phyloP scores from a whole-genome alignment of 2,797 vertebrate genomes.

The Propithecus deckenii region DNA sequence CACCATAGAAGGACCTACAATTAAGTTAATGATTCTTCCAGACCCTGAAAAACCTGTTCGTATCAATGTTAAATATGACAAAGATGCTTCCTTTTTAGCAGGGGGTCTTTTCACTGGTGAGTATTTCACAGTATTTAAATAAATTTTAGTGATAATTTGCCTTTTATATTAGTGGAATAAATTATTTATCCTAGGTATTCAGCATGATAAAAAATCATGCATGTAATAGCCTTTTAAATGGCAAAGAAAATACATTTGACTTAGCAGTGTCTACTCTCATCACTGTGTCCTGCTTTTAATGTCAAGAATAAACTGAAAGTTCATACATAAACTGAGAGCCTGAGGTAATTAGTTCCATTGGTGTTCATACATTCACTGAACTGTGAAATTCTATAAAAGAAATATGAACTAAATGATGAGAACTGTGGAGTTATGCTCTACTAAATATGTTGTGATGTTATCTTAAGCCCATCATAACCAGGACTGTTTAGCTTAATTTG shows the following conservation, averaged over 20 bases:
- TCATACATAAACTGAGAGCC: neutral
- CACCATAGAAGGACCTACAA: constrained; percentile 85
- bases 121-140: constrained; percentile 60
- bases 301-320: constrained; percentile 29
- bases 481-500: constrained; percentile 13
- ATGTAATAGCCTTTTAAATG: neutral
- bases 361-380: neutral
- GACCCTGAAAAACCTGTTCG: constrained; percentile 90
- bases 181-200: constrained; percentile 17
- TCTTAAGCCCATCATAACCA: neutral
- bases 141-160: constrained; percentile 30
- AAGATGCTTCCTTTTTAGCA: constrained; percentile 84
- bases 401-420: neutral
- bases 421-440: neutral
- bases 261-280: neutral
- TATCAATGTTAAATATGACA: constrained; percentile 89
- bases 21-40: constrained; percentile 90
- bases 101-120: constrained; percentile 91
- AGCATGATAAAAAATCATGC: neutral
- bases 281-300: neutral
- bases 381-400: neutral
- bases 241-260: neutral
- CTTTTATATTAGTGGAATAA: neutral
- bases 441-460: neutral
- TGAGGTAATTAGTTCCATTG: neutral